These are phyloP conservation scores for Montipora capricornis DNA, from an alignment of 64 coral and sea anemone species.

Conservation along the genomic window DNA sequence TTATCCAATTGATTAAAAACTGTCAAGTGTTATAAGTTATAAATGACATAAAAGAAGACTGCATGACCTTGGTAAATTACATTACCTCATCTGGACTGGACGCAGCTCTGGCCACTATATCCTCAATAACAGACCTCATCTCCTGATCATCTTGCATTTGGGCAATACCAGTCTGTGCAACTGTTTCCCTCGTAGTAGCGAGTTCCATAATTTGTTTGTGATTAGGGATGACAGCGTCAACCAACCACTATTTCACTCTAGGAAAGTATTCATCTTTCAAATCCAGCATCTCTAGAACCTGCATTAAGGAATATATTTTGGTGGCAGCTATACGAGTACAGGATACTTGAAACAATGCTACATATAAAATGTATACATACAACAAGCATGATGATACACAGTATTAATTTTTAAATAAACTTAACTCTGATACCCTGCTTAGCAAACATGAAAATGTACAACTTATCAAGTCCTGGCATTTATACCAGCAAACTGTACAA, in stretches of 20 bases:
- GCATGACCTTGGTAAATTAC: background rate
- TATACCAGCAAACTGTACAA: no score
- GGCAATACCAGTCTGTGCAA: background rate
- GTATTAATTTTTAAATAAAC: no score
- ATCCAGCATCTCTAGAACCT: background rate
- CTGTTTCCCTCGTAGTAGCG: background rate
- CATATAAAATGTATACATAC: no score
- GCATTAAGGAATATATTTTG: background rate
- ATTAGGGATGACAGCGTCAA: background rate
- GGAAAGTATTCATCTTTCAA: background rate
- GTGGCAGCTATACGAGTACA: no score
- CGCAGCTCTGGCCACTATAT: background rate
- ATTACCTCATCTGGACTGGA: background rate
- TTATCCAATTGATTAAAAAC: background rate
- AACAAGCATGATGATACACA: no score
- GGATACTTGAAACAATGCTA: no score
- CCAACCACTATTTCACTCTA: background rate
- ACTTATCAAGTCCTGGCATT: no score
- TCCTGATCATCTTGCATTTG: background rate
- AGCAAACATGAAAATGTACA: no score
- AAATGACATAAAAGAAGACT: background rate
- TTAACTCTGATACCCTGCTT: no score
- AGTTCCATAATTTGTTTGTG: background rate
- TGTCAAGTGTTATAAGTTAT: background rate
- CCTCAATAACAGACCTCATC: background rate